Base-by-base conservation (phyloP, 2,113 vertebrate species). In the Scalopus aquaticus region DNA sequence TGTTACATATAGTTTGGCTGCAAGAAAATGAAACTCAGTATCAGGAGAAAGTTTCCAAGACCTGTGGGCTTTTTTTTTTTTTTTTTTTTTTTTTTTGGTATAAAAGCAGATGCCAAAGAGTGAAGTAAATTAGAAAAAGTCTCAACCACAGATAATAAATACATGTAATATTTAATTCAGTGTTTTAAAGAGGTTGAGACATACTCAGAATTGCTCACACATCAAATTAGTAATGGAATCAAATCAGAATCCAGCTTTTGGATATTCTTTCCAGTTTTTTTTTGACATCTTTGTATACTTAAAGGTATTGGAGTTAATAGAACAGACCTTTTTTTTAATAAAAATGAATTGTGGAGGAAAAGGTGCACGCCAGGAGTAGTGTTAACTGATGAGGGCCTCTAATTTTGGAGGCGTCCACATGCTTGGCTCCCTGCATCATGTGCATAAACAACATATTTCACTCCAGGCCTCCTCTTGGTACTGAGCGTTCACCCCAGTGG, bases 1-100 rank as follows among this genome's bases (percentile, higher is more conserved):
- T 96, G 49, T 95, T 87, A 84, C 95, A 96, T 93, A 83, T 49
- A 96, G 90, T 94, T 97, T 96, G 96, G 96, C 95, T 97, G 95
- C 81, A 95, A 97, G 93, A 95, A 96, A 96, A 97, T 96, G 82
- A 94, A 96, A 94, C 60, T 92, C 93, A 95, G 51, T 86, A 92
- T 95, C 80, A 94, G 80, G 79, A 95, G 94, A 94, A 91, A 74
- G 72, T 89, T 85, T 76, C 88, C 44, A 95, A 93, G 80, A 96
- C 76, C 80, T 73, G 70, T 51, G 74, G 12, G 46, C 74, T 44
- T 37, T 22, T 80, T 93, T 42, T 92, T 54, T 60, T 64, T 88
- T 91, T 44, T 78, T 1, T 32, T 28, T 28, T 30, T 12, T 32
- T 30, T 10, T 44, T 28, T 22, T 13, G 26, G 5, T 77, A 76